These are phyloP conservation scores for Herminia tarsipennalis DNA, from an alignment of 2,888 invertebrate species.

Conservation along the genomic window DNA sequence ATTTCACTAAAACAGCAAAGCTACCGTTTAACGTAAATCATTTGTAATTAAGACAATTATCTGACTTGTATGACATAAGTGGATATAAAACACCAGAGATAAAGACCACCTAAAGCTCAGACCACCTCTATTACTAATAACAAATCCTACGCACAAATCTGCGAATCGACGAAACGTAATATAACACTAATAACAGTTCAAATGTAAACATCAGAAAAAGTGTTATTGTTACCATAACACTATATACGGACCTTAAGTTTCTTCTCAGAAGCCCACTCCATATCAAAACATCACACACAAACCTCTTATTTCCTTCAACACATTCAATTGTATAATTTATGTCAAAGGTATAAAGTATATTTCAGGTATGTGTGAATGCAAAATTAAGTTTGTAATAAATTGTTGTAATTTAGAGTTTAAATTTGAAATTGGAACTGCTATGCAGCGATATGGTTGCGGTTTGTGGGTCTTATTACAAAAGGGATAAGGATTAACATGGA, in stretches of 20 bases:
- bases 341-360: slow-evolving; percentile 29
- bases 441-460: slow-evolving; percentile 49
- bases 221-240: slow-evolving; percentile 65
- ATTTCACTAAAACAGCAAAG: not conserved
- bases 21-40: slow-evolving; percentile 7
- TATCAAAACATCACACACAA: slow-evolving; percentile 60
- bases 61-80: slow-evolving; percentile 16
- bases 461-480: slow-evolving; percentile 27
- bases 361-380: slow-evolving; percentile 18
- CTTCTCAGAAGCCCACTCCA: slow-evolving; percentile 63
- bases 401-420: slow-evolving; percentile 63
- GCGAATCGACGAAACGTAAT: slow-evolving; percentile 70
- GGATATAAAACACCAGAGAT: slow-evolving; percentile 32
- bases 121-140: slow-evolving; percentile 55
- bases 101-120: slow-evolving; percentile 54
- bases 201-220: slow-evolving; percentile 69
- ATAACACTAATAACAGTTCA: slow-evolving; percentile 53
- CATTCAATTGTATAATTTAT: slow-evolving; percentile 28
- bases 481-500: slow-evolving; percentile 39
- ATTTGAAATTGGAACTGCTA: slow-evolving; percentile 72
- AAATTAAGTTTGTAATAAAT: slow-evolving; percentile 61
- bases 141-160: slow-evolving; percentile 76
- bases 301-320: slow-evolving; percentile 23
- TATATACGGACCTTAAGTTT: slow-evolving; percentile 63
- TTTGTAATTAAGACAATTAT: slow-evolving; percentile 4